Evolutionary conservation across 1,140 invertebrate genomes (phyloP), one percentile per base, ranked within the genome.

Genomic region (Bombus vancouverensis): DNA sequence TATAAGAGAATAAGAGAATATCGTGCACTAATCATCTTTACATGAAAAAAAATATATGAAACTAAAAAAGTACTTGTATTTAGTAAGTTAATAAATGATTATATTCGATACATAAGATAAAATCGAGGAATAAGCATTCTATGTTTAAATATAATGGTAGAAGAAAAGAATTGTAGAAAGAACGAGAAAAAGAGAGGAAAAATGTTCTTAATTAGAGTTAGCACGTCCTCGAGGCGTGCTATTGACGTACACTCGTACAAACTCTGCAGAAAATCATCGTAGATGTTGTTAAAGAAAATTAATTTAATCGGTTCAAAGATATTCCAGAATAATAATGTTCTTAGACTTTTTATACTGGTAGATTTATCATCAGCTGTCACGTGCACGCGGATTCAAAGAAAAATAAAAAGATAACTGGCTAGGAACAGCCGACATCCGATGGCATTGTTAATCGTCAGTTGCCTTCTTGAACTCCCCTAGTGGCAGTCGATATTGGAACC

Each of bases 381-480:
- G 89, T 86, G 88, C 74, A 57, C 62, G 39, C 53, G 79, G 75
- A 81, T 87, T 39, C 53, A 78, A 66, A 44, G 44, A 72, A 57
- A 68, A 78, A 59, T 37, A 6, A 82, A 47, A 87, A 75, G 66
- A 37, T 88, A 88, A 91, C 88, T 85, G 88, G 76, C 72, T 88
- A 72, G 57, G 73, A 79, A 89, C 70, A 32, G 65, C 71, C 62
- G 79, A 72, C 72, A 71, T 72, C n/a, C 74, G 88, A 88, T 74
- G 68, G 72, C 71, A 74, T 59, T 81, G 81, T 85, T 90, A 92
- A 93, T 93, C 92, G 81, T 78, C 53, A 65, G 53, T 86, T 91
- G 92, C 88, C 92, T 92, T 93, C 81, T 93, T 94, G 92, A 94
- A 93, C 93, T 92, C 91, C 87, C 79, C 86, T 80, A 86, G 85